phyloP scores from a whole-genome alignment of 2,113 vertebrate species.

The Lucifuga dentata region DNA sequence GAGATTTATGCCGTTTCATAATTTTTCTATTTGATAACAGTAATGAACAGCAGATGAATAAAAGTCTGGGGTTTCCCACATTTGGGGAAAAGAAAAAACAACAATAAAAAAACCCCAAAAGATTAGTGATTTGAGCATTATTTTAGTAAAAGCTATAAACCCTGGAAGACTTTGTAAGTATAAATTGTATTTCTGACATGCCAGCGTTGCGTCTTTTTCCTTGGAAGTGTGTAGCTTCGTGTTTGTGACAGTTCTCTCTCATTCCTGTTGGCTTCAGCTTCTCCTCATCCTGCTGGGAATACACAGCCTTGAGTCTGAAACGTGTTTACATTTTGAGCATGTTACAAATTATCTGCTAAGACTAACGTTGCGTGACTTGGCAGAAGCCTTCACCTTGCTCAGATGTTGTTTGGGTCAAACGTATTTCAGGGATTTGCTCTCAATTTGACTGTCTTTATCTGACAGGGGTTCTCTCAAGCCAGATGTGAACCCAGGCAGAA shows the following conservation, averaged over 20 bases:
- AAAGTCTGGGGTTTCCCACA: constrained; percentile 12
- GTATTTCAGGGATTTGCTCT: constrained; percentile 79
- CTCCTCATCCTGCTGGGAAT: constrained; percentile 64
- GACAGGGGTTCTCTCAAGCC: constrained; percentile 78
- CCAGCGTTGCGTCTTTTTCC: constrained; percentile 36
- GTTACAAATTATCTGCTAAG: constrained; percentile 85
- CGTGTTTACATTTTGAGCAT: constrained; percentile 84
- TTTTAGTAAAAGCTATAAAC: constrained; percentile 35
- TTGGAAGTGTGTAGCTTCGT: constrained; percentile 30
- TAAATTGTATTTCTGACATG: constrained; percentile 40
- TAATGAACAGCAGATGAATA: constrained; percentile 45
- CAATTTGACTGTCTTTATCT: constrained; percentile 80
- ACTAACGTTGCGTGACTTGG: constrained; percentile 88
- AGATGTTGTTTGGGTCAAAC: constrained; percentile 83
- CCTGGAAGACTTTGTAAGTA: constrained; percentile 26
- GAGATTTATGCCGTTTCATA: neutral
- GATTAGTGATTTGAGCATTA: constrained; percentile 53
- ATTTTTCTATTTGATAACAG: constrained; percentile 3
- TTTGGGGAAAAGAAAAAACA: constrained; percentile 9
- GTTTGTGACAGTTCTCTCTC: constrained; percentile 58
- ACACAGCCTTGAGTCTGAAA: constrained; percentile 76
- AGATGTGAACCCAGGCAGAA: constrained; percentile 82
- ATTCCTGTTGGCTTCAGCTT: constrained; percentile 51
- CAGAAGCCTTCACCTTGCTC: constrained; percentile 81
- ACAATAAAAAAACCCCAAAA: constrained; percentile 9